Base-by-base conservation (phyloP, 2,888 invertebrate species). In the Piscicola geometra region DNA sequence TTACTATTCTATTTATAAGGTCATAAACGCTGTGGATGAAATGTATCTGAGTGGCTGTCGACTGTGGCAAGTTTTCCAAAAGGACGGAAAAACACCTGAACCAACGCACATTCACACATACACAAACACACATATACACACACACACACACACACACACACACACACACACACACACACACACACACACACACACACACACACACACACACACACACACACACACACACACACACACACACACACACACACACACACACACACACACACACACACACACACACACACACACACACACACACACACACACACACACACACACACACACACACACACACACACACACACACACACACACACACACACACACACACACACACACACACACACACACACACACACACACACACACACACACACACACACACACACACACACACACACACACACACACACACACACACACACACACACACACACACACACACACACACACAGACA, bases 211-310 rank as follows among this genome's bases (percentile, higher is more conserved):
- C 64, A 64, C 3, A 64, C 64, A 12, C 30, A 64, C 64, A 64
- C 30, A 12, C 64, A 64, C 30, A 64, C 68, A 68, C n/a, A 68
- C 68, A 9, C 30, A 3, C 32, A 68, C 35, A 68, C 68, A 68
- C 3, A 64, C 64, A 3, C 30, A 12, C 64, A 64, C 30, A 64
- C 64, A 12, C 30, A 64, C 64, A 64, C 30, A 64, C n/a, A 9
- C 68, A 33, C 32, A 68, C 68, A 68, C 35, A 68, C 9, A 68
- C 35, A 9, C 32, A 68, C 35, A 68, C 68, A 68, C 35, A 68
- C 68, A 32, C 35, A 33, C 68, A 68, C 35, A 3, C 68, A 68
- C 32, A 68, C 68, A 68, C 35, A 68, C 68, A 68, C 35, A 33
- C 68, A 68, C 35, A 32, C 68, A 33, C 68, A 68, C 35, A 68